Conservation (phyloP, 2,113 vertebrate genomes). For the Pomatorhinus ruficollis region DNA sequence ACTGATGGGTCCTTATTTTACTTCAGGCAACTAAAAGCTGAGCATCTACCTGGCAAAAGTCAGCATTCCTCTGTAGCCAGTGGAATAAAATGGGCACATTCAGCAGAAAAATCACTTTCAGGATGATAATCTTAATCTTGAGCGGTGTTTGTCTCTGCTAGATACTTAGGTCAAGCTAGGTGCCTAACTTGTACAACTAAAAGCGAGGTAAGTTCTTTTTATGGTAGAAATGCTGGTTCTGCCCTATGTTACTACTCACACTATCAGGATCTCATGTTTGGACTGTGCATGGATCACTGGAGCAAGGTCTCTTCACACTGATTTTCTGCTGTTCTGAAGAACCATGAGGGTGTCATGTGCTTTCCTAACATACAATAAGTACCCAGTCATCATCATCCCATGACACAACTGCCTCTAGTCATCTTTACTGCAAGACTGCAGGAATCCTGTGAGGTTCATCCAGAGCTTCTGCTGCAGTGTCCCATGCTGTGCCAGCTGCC, state of each 20-base stretch:
- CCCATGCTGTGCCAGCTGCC: not conserved
- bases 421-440: not conserved
- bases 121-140: not conserved
- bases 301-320: not conserved
- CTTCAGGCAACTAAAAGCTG: not conserved
- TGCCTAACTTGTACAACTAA: not conserved
- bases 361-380: not conserved
- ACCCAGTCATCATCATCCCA: not conserved
- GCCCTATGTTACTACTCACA: not conserved
- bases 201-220: not conserved
- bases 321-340: not conserved
- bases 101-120: not conserved
- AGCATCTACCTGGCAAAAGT: not conserved
- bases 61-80: not conserved
- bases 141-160: not conserved
- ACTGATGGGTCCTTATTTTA: not conserved
- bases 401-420: not conserved
- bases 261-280: not conserved
- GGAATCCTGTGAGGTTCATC: not conserved
- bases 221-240: not conserved
- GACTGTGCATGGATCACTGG: not conserved
- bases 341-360: fast-evolving
- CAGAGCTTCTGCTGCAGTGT: not conserved
- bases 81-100: not conserved
- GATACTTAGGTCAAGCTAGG: not conserved